Evolutionary conservation across 2,113 vertebrate genomes (phyloP), one percentile per base, ranked within the genome.

Genomic region (Upupa epops): DNA sequence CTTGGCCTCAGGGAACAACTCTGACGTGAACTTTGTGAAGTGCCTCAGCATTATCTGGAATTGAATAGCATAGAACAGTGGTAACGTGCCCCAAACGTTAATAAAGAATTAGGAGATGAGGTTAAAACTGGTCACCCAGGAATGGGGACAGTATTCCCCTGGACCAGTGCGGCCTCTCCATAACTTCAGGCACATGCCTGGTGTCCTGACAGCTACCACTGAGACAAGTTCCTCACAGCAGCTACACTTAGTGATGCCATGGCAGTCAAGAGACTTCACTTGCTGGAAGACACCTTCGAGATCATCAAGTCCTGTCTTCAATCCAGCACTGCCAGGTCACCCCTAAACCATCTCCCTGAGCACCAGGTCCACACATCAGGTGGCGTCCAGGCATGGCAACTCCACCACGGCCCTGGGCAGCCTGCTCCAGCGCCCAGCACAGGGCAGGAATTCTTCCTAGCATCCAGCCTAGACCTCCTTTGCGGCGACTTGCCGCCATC

Each of bases 201-300:
- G 13, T 0, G 13, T 0, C n/a, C 24, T 46, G 8, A 1, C 4
- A 24, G 58, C 3, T 2, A 3, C 6, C 9, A 10, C 13, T 0
- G 7, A 14, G 8, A 13, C 45, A 16, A 2, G 12, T 2, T 2
- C 11, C 28, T 13, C 40, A 0, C 6, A 7, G 21, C 36, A 16
- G 52, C 42, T 3, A 4, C 3, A 0, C 1, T 1, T 0, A 4
- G 7, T 1, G 24, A 19, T 2, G 22, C 17, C 6, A 4, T 0
- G 12, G 14, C 13, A 14, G 14, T 8, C 1, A 34, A 6, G 6
- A 9, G 12, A 18, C 24, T 4, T 42, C 15, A 15, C 40, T 42
- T 11, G 40, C 15, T 42, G 40, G 40, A 42, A 12, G 40, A 42
- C 11, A 42, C 40, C 40, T 15, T 42, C 40, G 15, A 42, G 40